Base-by-base conservation (phyloP, 2,113 vertebrate species). In the Mugil cephalus region DNA sequence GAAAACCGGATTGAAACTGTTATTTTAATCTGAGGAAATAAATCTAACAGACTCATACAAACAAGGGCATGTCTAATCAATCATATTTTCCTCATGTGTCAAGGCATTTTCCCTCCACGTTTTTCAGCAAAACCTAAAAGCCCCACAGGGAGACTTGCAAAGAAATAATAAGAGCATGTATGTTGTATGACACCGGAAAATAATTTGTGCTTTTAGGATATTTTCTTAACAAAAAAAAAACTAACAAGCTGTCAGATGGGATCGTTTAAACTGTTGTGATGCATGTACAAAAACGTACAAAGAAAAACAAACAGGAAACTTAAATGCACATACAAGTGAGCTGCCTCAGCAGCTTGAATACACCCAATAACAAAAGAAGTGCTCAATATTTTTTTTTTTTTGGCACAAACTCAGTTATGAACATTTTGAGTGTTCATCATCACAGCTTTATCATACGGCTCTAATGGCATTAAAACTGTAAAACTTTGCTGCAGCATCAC, bases 11-110 rank as follows among this genome's bases (percentile, higher is more conserved):
- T 75, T 81, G 67, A 90, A 91, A 92, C 84, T 83, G 79, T 83
- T 83, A 56, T 87, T 93, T 90, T 94, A 93, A 93, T 93, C 74
- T 88, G 84, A 87, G 91, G 84, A 89, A 92, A 87, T 87, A 89
- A 91, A 85, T 89, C 88, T 91, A 91, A 89, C 86, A 91, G 81
- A 87, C 71, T 83, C 79, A 79, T 90, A 90, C 88, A 93, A 92
- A 93, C 84, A 90, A 72, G 61, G 74, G 84, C 74, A 80, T 79
- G 65, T 87, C 74, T 87, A 84, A 65, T 85, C 86, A 78, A 81
- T 71, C 76, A 76, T 66, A 53, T 74, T 82, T 77, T 75, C 87
- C 79, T 84, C 75, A 38, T 34, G 35, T 65, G 71, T 68, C 35
- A 73, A 87, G 61, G 60, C 69, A 69, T 46, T 61, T 38, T 66